Evolutionary conservation across 2,888 invertebrate genomes (phyloP).

Genomic region (Lampropteryx suffumata): DNA sequence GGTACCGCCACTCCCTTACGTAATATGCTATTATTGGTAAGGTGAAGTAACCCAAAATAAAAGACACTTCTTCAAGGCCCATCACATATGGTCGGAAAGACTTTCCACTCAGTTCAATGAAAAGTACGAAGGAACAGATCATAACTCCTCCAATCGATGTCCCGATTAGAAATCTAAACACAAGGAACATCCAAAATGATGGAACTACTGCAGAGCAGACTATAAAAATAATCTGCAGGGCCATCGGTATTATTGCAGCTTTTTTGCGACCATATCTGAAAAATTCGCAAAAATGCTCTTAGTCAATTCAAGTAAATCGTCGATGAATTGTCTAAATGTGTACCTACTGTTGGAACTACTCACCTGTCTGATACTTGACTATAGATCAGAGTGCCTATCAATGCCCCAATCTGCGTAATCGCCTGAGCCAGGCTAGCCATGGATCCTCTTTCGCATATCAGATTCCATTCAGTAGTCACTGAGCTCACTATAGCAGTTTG

Average conservation of each 20-base stretch:
- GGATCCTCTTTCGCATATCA: slow-evolving; percentile 81
- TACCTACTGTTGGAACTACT: not conserved
- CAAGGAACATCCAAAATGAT: slow-evolving; percentile 83
- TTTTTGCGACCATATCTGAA: slow-evolving; percentile 85
- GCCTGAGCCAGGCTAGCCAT: slow-evolving; percentile 82
- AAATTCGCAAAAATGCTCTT: slow-evolving; percentile 14
- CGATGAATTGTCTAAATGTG: not conserved
- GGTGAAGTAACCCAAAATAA: slow-evolving; percentile 77
- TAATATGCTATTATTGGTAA: slow-evolving; percentile 83
- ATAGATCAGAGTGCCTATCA: slow-evolving; percentile 79
- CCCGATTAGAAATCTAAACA: slow-evolving; percentile 83
- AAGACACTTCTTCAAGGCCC: slow-evolving; percentile 81
- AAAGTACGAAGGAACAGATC: slow-evolving; percentile 85
- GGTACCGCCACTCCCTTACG: slow-evolving; percentile 82
- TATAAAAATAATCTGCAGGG: slow-evolving; percentile 81
- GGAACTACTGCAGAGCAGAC: slow-evolving; percentile 79
- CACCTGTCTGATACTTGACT: slow-evolving; percentile 79
- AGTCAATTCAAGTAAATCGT: not conserved
- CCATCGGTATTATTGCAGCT: slow-evolving; percentile 82
- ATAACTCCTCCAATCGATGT: slow-evolving; percentile 86
- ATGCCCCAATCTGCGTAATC: slow-evolving; percentile 80
- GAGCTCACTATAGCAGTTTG: slow-evolving; percentile 77
- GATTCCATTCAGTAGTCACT: slow-evolving; percentile 83
- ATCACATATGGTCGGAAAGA: slow-evolving; percentile 79
- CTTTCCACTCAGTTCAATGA: slow-evolving; percentile 84